Conservation (phyloP, 2,797 vertebrate species). For the Anas flavirostris region DNA sequence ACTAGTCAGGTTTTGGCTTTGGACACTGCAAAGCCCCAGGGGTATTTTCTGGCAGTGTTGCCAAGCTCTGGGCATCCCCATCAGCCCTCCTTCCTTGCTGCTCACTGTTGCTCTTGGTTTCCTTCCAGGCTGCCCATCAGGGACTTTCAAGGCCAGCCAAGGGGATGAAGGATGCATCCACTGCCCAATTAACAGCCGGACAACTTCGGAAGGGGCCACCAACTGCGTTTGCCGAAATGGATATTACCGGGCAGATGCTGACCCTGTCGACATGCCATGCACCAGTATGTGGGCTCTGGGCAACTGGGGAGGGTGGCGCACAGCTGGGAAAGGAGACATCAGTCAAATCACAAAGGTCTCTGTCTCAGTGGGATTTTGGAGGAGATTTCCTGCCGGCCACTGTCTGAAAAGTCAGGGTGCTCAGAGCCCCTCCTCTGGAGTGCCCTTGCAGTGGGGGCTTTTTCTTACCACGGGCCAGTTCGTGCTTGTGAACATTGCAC, state of each 20-base stretch:
- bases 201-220: constrained; percentile 89
- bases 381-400: not conserved
- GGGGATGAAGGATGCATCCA: constrained; percentile 90
- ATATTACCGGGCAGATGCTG: constrained; percentile 90
- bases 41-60: not conserved
- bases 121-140: constrained; percentile 86
- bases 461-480: not conserved
- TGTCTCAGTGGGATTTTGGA: not conserved
- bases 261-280: constrained; percentile 92
- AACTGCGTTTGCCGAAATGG: constrained; percentile 90
- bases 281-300: constrained; percentile 85
- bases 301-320: fast-evolving
- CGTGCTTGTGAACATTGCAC: not conserved
- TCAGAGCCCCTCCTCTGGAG: not conserved
- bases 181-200: constrained; percentile 94
- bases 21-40: not conserved
- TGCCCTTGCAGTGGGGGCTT: not conserved
- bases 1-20: not conserved
- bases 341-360: fast-evolving
- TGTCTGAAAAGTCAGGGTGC: not conserved
- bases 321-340: not conserved
- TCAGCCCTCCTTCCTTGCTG: fast-evolving
- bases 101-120: not conserved
- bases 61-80: not conserved
- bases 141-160: constrained; percentile 93